Evolutionary conservation across 2,797 vertebrate species (phyloP).

Genomic region (Luscinia luscinia): DNA sequence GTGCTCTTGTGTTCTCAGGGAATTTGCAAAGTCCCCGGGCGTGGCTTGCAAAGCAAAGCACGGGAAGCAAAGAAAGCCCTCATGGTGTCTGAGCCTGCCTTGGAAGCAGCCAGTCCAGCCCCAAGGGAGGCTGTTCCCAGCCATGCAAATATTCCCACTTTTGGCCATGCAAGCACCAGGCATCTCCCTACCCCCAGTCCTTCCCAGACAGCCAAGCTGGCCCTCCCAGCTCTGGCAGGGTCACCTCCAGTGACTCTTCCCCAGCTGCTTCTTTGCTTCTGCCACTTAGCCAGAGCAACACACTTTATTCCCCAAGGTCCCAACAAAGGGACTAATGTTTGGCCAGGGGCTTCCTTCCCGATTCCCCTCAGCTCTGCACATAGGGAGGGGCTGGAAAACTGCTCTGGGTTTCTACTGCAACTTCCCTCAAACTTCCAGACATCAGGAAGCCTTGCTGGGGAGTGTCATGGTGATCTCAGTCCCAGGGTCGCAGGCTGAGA

Average conservation of each 20-base stretch:
- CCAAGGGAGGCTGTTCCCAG: not conserved
- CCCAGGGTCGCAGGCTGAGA: not conserved
- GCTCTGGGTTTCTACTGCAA: not conserved
- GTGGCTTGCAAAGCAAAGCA: not conserved
- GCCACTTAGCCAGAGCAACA: not conserved
- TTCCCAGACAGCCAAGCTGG: not conserved
- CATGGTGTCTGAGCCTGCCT: not conserved
- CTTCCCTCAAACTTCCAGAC: not conserved
- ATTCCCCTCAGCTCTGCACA: not conserved
- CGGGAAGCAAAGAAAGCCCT: not conserved
- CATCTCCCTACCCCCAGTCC: not conserved
- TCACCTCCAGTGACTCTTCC: not conserved
- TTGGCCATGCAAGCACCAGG: not conserved
- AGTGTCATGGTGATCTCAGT: fast-evolving
- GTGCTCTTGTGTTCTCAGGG: not conserved
- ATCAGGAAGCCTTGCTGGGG: not conserved
- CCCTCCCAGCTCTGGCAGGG: not conserved
- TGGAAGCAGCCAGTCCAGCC: not conserved
- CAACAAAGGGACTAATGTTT: not conserved
- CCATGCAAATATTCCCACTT: not conserved
- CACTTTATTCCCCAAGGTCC: not conserved
- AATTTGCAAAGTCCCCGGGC: not conserved
- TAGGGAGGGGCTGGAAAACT: not conserved
- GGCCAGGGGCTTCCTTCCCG: not conserved
- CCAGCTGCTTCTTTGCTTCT: not conserved